Evolutionary conservation across 1,140 invertebrate species (phyloP).

Genomic region (Portunus trituberculatus): DNA sequence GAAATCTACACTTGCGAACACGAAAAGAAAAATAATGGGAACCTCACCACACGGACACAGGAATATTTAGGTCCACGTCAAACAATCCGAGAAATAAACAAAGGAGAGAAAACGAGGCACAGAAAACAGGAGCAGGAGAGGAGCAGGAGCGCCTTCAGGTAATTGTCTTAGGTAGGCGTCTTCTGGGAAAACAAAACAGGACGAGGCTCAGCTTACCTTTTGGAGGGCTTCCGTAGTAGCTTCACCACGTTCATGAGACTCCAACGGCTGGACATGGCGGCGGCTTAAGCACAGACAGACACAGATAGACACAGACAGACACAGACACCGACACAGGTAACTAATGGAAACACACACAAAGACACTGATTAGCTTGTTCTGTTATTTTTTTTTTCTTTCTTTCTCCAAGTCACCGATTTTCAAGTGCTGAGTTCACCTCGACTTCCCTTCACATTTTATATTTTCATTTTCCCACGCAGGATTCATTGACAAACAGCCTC

Average conservation of each 20-base stretch:
- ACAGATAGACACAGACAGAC: not conserved
- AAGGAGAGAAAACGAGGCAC: too few relatives aligned
- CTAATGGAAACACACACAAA: not conserved
- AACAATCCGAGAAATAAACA: too few relatives aligned
- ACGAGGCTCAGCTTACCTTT: conserved; percentile 33
- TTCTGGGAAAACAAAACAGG: not conserved
- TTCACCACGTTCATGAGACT: conserved; percentile 60
- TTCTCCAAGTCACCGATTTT: not conserved
- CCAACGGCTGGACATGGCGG: conserved; percentile 53
- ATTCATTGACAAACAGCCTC: too few relatives aligned
- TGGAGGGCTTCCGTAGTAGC: conserved; percentile 53
- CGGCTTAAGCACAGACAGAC: not conserved
- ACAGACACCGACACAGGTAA: not conserved
- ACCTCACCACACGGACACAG: too few relatives aligned
- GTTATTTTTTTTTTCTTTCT: not conserved
- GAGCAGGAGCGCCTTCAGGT: too few relatives aligned
- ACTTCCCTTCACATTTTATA: not conserved
- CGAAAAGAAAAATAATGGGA: too few relatives aligned
- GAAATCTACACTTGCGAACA: too few relatives aligned
- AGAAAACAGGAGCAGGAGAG: too few relatives aligned
- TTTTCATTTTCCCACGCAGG: not conserved
- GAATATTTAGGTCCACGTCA: too few relatives aligned
- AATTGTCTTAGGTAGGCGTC: too few relatives aligned
- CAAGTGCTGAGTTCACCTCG: not conserved
- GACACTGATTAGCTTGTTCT: not conserved